A percentile compares a stretch with the other conserved stretches of the same genome.
Evolutionary conservation across 2,888 invertebrate species (phyloP).

Genomic region (Andrena flavipes): DNA sequence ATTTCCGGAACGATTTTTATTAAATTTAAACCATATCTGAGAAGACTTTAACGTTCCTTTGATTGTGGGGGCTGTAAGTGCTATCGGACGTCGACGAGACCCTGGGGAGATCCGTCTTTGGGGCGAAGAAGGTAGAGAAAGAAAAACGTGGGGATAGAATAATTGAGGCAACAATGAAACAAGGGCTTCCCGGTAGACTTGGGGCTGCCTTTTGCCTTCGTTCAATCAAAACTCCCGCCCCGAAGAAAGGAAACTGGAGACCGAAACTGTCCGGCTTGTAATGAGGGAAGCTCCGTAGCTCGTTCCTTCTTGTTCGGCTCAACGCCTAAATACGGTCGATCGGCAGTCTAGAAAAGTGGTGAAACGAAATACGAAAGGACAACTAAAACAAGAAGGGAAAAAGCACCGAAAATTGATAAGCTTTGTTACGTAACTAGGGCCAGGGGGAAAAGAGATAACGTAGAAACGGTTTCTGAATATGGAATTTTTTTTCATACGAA

Average conservation of each 20-base stretch:
- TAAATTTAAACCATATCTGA: conserved; percentile 36
- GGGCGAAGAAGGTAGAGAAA: conserved; percentile 58
- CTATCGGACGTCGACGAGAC: conserved; percentile 68
- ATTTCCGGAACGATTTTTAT: conserved; percentile 16
- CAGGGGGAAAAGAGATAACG: conserved; percentile 13
- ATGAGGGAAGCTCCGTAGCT: conserved; percentile 78
- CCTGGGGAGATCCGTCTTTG: conserved; percentile 28
- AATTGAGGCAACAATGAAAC: conserved; percentile 75
- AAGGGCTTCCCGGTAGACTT: conserved; percentile 65
- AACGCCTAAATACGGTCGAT: conserved; percentile 64
- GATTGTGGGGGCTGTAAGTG: conserved; percentile 57
- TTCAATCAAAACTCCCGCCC: conserved; percentile 79
- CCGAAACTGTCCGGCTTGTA: conserved; percentile 74
- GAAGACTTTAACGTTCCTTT: conserved; percentile 49
- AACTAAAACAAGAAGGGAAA: conserved; percentile 24
- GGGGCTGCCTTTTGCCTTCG: conserved; percentile 73
- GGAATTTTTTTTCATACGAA: background rate
- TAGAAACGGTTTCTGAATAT: conserved; percentile 6
- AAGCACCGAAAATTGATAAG: conserved; percentile 41
- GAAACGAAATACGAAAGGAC: conserved; percentile 29
- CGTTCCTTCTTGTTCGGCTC: conserved; percentile 64
- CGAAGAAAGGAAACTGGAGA: conserved; percentile 79
- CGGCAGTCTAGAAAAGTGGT: conserved; percentile 43
- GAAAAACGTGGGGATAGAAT: conserved; percentile 73
- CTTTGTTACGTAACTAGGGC: conserved; percentile 27